Percentiles rank a stretch among this genome's conserved stretches.
Conservation (phyloP, 1,140 invertebrate species). For the Conus ventricosus region DNA sequence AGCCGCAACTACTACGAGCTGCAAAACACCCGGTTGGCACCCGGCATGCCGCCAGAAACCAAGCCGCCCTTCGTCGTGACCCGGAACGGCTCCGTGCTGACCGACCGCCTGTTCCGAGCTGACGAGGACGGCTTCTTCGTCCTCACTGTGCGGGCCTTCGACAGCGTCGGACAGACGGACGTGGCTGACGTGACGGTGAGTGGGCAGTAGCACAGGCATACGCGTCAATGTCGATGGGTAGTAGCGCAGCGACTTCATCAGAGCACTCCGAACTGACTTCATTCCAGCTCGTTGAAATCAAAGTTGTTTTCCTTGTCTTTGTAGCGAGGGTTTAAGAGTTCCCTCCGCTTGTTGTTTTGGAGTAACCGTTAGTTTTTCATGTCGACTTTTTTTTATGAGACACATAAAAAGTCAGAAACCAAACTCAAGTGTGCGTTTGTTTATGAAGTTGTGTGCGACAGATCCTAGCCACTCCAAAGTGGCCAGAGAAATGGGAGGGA, state of each 20-base stretch:
- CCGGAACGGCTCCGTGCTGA: conserved; percentile 39
- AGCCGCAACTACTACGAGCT: conserved; percentile 30
- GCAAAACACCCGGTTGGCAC: not conserved
- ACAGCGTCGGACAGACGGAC: conserved; percentile 34
- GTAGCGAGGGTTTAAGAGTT: no score
- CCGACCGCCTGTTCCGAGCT: conserved; percentile 40
- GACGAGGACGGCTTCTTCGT: conserved; percentile 32
- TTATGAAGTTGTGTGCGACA: no score
- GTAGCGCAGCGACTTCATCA: not conserved
- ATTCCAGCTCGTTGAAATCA: not conserved
- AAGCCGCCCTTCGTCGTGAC: conserved; percentile 29
- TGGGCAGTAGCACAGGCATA: not conserved
- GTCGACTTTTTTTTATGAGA: no score
- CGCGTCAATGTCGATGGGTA: not conserved
- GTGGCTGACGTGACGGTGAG: conserved; percentile 39
- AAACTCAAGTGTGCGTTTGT: no score
- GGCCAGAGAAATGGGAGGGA: no score
- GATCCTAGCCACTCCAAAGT: no score
- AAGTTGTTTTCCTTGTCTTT: not conserved
- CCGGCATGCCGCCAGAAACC: not conserved
- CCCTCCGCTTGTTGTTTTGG: no score
- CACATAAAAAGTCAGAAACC: no score
- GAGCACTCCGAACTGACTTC: not conserved
- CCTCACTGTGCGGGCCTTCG: conserved; percentile 34
- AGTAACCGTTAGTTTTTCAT: no score